Evolutionary conservation across 2,888 invertebrate genomes (phyloP).

Genomic region (Eupithecia subfuscata): DNA sequence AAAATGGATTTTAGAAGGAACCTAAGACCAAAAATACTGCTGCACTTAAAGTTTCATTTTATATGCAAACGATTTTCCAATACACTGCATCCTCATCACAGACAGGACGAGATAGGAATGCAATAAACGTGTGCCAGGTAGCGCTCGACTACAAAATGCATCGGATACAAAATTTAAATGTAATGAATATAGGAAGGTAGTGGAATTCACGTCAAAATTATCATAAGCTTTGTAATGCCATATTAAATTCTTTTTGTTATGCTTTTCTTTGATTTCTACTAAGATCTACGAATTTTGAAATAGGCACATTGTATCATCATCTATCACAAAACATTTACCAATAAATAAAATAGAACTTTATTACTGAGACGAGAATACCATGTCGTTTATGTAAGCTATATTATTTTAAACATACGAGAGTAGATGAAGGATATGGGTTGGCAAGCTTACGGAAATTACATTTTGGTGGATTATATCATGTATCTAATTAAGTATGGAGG

Average conservation of each 20-base stretch:
- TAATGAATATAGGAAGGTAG: neutral
- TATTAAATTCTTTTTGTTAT: neutral
- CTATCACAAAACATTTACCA: neutral
- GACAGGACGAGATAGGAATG: constrained; percentile 24
- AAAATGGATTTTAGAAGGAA: constrained; percentile 32
- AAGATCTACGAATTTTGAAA: neutral
- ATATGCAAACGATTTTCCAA: constrained; percentile 16
- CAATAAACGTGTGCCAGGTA: constrained; percentile 17
- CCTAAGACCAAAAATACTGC: neutral
- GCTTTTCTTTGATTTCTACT: neutral
- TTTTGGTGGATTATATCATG: constrained; percentile 68
- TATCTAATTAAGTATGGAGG: constrained; percentile 72
- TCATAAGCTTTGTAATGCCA: neutral
- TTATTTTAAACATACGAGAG: neutral
- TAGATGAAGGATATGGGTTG: neutral
- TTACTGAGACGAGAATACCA: neutral
- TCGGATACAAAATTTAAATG: constrained; percentile 19
- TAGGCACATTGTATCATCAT: neutral
- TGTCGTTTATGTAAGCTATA: neutral
- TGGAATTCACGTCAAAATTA: neutral
- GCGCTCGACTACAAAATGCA: constrained; percentile 16
- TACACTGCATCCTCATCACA: constrained; percentile 15
- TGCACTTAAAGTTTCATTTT: constrained; percentile 5
- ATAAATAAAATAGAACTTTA: neutral
- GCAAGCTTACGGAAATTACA: constrained; percentile 65